These are phyloP conservation scores for Fundulus diaphanus DNA, from an alignment of 2,797 vertebrate genomes.

Conservation along the genomic window DNA sequence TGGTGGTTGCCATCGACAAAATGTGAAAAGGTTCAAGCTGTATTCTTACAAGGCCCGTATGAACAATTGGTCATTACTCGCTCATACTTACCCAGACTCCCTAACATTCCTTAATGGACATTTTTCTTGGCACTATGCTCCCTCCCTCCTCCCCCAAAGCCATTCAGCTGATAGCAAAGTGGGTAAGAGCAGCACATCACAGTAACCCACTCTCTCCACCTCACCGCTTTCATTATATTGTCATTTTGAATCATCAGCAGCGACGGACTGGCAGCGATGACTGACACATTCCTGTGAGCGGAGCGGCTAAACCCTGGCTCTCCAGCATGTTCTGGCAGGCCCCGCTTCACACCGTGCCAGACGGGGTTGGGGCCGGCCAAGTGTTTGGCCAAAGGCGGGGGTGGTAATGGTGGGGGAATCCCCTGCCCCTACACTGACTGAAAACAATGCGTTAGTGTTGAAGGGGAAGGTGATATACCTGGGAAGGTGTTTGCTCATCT, in stretches of 20 bases:
- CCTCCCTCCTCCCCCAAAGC: constrained; percentile 19
- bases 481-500: constrained; percentile 58
- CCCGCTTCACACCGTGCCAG: constrained; percentile 67
- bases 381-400: constrained; percentile 77
- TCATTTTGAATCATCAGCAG: constrained; percentile 80
- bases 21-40: background rate
- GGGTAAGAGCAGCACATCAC: constrained; percentile 65
- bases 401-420: constrained; percentile 47
- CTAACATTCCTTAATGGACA: constrained; percentile 77
- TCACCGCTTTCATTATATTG: constrained; percentile 78
- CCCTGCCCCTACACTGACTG: constrained; percentile 58
- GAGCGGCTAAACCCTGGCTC: constrained; percentile 72
- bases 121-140: constrained; percentile 61
- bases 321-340: constrained; percentile 79
- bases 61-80: constrained; percentile 70
- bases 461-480: constrained; percentile 66
- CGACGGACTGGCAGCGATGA: constrained; percentile 77
- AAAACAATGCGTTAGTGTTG: constrained; percentile 71
- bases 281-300: constrained; percentile 76
- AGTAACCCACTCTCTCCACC: constrained; percentile 67
- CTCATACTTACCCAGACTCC: constrained; percentile 79
- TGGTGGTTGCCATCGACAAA: background rate
- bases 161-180: constrained; percentile 49
- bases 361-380: constrained; percentile 70
- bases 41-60: constrained; percentile 70